Evolutionary conservation across 37 sponge, comb jelly and placozoan genomes (phyloP).

Genomic region (Spongilla lacustris): DNA sequence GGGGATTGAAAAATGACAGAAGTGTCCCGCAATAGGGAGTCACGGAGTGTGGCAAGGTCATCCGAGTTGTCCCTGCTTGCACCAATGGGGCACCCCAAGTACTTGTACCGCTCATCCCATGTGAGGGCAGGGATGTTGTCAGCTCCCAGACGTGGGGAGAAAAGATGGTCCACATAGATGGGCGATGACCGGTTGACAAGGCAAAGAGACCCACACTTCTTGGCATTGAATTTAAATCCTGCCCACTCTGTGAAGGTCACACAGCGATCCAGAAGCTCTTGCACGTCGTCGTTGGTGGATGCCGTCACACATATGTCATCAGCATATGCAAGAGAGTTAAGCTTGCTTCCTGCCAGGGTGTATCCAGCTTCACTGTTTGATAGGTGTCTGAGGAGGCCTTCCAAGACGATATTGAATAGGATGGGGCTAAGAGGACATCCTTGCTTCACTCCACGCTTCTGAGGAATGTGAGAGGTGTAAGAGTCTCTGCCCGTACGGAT

Average conservation of each 20-base stretch:
- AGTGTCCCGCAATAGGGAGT: neutral
- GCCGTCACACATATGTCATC: constrained; percentile 30
- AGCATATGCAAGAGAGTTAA: constrained; percentile 23
- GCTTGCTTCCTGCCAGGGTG: neutral
- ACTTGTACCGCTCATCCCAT: constrained; percentile 21
- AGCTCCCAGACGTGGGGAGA: neutral
- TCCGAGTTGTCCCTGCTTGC: neutral
- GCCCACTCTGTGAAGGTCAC: constrained; percentile 20
- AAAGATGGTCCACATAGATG: neutral
- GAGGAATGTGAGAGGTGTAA: neutral
- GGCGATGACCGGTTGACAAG: neutral
- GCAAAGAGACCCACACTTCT: constrained; percentile 32
- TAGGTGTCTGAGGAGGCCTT: constrained; percentile 14
- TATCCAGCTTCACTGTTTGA: neutral
- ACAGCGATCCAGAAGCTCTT: neutral
- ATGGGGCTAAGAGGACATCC: constrained; percentile 44
- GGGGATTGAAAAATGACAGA: neutral
- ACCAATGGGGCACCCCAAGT: constrained; percentile 21
- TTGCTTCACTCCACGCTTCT: constrained; percentile 26
- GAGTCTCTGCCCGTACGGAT: neutral
- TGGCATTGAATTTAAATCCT: constrained; percentile 23
- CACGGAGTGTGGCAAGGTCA: neutral
- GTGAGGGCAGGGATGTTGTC: constrained; percentile 4
- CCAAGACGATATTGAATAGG: constrained; percentile 36
- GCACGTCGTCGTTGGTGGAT: neutral